A percentile compares a stretch with the other conserved stretches of the same genome.
Evolutionary conservation across 2,888 invertebrate genomes (phyloP).

Genomic region (Apamea anceps): DNA sequence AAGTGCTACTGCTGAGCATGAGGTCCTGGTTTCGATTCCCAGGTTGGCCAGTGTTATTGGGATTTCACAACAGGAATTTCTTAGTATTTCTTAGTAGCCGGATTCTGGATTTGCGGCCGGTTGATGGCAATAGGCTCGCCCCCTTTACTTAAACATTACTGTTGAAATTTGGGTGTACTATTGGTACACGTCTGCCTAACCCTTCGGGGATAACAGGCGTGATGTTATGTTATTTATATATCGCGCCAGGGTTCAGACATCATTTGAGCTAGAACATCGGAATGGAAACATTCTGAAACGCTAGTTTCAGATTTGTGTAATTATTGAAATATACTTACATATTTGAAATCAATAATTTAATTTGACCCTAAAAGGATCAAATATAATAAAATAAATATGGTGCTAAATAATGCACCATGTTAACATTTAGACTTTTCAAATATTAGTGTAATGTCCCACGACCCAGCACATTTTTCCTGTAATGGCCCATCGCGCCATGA

Average conservation of each 20-base stretch:
- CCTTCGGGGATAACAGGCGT: not conserved
- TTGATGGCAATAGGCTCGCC: not conserved
- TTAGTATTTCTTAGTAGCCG: not conserved
- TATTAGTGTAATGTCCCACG: conserved; percentile 40
- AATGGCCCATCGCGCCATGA: conserved; percentile 62
- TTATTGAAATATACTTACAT: not conserved
- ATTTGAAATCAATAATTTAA: not conserved
- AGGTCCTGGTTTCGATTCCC: not conserved
- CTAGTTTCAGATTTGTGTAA: not conserved
- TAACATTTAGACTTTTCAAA: conserved; percentile 18
- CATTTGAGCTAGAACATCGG: not conserved
- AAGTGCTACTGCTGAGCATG: not conserved
- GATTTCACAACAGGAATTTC: not conserved
- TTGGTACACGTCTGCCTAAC: not conserved
- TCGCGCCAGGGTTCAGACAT: not conserved
- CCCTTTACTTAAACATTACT: not conserved
- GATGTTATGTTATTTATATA: not conserved
- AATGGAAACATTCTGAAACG: not conserved
- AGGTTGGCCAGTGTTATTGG: not conserved
- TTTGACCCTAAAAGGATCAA: too few species aligned
- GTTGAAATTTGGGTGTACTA: not conserved
- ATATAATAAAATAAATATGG: too few species aligned
- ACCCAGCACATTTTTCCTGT: conserved; percentile 56
- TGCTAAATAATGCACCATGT: not conserved
- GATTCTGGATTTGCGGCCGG: not conserved